Evolutionary conservation across 2,888 invertebrate genomes (phyloP).

Genomic region (Emmelina monodactyla): DNA sequence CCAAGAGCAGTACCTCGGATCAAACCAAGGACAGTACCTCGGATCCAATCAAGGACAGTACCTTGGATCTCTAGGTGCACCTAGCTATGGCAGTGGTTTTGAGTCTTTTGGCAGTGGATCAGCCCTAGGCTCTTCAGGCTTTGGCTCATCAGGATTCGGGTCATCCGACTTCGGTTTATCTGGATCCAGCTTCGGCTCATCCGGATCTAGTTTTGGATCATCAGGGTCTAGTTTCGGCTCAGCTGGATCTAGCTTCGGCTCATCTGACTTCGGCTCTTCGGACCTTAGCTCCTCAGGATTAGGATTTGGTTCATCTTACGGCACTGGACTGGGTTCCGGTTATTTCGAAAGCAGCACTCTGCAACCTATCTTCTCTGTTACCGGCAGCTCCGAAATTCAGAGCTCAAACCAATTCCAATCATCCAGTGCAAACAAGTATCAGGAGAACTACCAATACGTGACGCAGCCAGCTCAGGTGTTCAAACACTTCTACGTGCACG

Average conservation of each 20-base stretch:
- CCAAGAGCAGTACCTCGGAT: not conserved
- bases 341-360: slow-evolving; percentile 10
- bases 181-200: not conserved
- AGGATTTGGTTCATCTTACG: slow-evolving; percentile 13
- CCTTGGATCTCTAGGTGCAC: not conserved
- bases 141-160: not conserved
- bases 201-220: not conserved
- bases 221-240: not conserved
- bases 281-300: not conserved
- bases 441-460: slow-evolving; percentile 73
- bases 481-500: slow-evolving; percentile 58
- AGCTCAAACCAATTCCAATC: slow-evolving; percentile 24
- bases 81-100: not conserved
- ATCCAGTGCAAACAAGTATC: slow-evolving; percentile 26
- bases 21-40: not conserved
- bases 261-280: not conserved
- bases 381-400: slow-evolving; percentile 15
- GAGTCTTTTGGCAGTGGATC: no score
- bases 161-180: not conserved
- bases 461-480: slow-evolving; percentile 77
- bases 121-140: not conserved
- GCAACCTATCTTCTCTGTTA: slow-evolving; percentile 16
- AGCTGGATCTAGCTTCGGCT: not conserved
- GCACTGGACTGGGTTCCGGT: slow-evolving; percentile 10
- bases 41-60: not conserved